These are phyloP conservation scores for Nysson spinosus DNA, from an alignment of 2,888 invertebrate genomes.

Conservation along the genomic window DNA sequence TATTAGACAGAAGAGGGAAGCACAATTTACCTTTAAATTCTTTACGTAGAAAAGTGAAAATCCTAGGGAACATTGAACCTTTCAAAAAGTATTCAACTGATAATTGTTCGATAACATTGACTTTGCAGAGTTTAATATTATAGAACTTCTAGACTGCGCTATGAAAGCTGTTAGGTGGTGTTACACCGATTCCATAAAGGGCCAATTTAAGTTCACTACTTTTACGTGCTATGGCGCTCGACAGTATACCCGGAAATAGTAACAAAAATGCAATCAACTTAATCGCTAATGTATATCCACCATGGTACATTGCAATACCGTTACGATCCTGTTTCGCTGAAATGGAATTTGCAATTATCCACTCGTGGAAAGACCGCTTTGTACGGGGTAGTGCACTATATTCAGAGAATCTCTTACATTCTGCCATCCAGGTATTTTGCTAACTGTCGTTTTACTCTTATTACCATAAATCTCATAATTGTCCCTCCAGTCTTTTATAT, in stretches of 20 bases:
- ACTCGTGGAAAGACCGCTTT: conserved; percentile 43
- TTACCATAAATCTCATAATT: no score
- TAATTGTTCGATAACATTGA: background rate
- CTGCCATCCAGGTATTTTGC: no score
- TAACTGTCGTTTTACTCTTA: no score
- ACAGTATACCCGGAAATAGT: no score
- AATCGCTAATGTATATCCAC: conserved; percentile 56
- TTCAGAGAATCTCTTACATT: conserved; percentile 33
- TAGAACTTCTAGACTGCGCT: background rate
- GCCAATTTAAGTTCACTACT: conserved; percentile 38
- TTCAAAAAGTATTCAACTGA: no score
- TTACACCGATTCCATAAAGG: background rate
- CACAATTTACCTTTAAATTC: no score
- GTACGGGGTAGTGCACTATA: conserved; percentile 36
- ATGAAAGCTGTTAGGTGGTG: conserved; percentile 27
- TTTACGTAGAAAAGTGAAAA: no score
- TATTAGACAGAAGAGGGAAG: no score
- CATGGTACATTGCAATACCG: conserved; percentile 34
- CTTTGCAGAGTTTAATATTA: background rate
- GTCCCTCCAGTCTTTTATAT: no score
- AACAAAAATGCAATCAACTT: conserved; percentile 55
- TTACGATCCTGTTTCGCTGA: conserved; percentile 46
- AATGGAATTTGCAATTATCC: conserved; percentile 61
- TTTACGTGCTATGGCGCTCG: conserved; percentile 30
- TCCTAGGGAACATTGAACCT: no score